Conservation (phyloP, 2,888 invertebrate genomes). For the Lydus trimaculatus region DNA sequence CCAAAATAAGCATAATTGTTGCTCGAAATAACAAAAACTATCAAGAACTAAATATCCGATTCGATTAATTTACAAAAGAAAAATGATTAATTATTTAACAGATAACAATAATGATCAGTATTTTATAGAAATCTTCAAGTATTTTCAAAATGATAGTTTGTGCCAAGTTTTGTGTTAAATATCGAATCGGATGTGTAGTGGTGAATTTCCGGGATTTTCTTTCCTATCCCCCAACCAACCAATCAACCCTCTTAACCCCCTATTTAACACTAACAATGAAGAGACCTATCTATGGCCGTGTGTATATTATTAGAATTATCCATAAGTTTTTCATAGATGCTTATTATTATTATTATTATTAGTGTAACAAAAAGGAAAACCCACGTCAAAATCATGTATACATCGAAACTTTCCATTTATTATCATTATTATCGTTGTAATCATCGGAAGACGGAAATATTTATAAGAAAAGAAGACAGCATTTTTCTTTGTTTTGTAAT, state of each 20-base stretch:
- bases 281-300: constrained; percentile 39
- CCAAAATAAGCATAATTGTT: constrained; percentile 15
- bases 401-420: constrained; percentile 52
- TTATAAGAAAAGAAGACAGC: not conserved
- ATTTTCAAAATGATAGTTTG: not conserved
- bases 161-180: not conserved
- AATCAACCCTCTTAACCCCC: too few species aligned
- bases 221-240: too few species aligned
- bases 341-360: constrained; percentile 55
- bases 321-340: constrained; percentile 41
- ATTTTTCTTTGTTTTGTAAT: not conserved
- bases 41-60: not conserved
- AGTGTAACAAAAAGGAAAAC: constrained; percentile 28
- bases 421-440: constrained; percentile 28
- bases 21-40: constrained; percentile 7
- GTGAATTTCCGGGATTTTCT: not conserved
- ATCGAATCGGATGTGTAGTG: not conserved
- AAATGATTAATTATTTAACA: not conserved
- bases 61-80: not conserved
- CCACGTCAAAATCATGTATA: constrained; percentile 50
- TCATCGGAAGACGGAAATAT: not conserved
- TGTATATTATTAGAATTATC: constrained; percentile 36
- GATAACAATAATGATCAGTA: not conserved
- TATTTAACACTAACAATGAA: constrained; percentile 20
- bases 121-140: not conserved